Evolutionary conservation across 2,113 vertebrate species (phyloP).

Genomic region (Hypanus sabinus): DNA sequence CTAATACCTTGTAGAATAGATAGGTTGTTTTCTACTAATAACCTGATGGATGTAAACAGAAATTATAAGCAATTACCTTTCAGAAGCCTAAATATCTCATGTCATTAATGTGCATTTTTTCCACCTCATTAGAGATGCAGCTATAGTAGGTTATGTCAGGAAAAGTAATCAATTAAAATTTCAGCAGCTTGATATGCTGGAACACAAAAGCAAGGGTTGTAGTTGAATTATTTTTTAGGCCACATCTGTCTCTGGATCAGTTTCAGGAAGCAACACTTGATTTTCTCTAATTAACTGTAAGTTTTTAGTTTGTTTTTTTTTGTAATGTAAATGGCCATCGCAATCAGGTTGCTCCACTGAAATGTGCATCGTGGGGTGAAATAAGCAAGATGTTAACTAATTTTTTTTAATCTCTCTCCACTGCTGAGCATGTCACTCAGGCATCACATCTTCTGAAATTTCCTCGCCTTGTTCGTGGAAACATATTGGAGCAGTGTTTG

Average conservation of each 20-base stretch:
- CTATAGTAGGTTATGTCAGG: conserved; percentile 51
- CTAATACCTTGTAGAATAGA: conserved; percentile 77
- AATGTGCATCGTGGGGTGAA: conserved; percentile 71
- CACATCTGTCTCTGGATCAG: conserved; percentile 60
- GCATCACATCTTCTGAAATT: conserved; percentile 85
- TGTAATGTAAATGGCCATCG: conserved; percentile 45
- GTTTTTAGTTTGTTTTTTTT: conserved; percentile 40
- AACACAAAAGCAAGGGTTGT: conserved; percentile 46
- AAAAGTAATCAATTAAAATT: conserved; percentile 62
- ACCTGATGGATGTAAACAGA: conserved; percentile 82
- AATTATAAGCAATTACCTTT: conserved; percentile 91
- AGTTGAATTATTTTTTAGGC: conserved; percentile 54
- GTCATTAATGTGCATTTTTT: conserved; percentile 76
- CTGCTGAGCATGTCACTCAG: conserved; percentile 81
- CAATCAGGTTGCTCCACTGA: conserved; percentile 47
- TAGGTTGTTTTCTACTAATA: conserved; percentile 80
- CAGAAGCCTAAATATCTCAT: conserved; percentile 80
- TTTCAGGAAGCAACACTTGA: conserved; percentile 56
- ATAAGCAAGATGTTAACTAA: conserved; percentile 76
- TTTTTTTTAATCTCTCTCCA: conserved; percentile 84
- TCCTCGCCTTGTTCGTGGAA: conserved; percentile 96
- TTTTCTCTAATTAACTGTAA: conserved; percentile 62
- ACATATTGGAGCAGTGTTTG: conserved; percentile 97
- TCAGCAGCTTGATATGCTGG: conserved; percentile 59
- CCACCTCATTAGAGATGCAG: conserved; percentile 67